Evolutionary conservation across 2,113 vertebrate genomes (phyloP), one percentile per base, ranked within the genome.

Genomic region (Ammodytes dubius): DNA sequence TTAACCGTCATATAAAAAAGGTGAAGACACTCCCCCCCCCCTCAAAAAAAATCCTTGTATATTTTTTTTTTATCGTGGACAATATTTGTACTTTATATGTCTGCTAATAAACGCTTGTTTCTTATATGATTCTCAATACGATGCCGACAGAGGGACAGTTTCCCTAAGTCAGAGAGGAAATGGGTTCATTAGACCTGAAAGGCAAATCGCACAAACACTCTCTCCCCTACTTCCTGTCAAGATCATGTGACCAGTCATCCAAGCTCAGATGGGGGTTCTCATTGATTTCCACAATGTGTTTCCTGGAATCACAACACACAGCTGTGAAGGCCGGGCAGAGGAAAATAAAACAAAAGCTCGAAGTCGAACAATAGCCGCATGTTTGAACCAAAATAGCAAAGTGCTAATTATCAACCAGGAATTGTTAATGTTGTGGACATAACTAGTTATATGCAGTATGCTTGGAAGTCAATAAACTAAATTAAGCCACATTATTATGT

Each of bases 271-370:
- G n/a, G 63, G n/a, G 63, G 13, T 52, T 83, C 68, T 70, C n/a
- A 93, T 90, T 77, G 89, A 92, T 91, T 88, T 88, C 67, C 69
- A 53, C 80, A 61, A 54, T 63, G 65, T 17, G 74, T 72, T 92
- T 87, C 82, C 88, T 90, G 82, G 52, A 84, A 91, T 74, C 70
- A 72, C 74, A 84, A 82, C 76, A 80, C 70, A 73, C 63, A 12
- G 13, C 70, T 37, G 72, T 77, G 69, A 79, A 69, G 35, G 42
- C 57, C 37, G 58, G 14, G 37, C 39, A 49, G 67, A 67, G 59
- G 69, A 64, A 77, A 77, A 5, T 3, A 56, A 47, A 57, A 63
- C 11, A 54, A 53, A 56, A 52, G 63, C 12, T 12, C 6, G 13
- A 77, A 63, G 10, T 12, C 6, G 13, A 77, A 63, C n/a, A 10